Evolutionary conservation across 2,797 vertebrate species (phyloP), one percentile per base, ranked within the genome.

Genomic region (Sebastes steindachneri): DNA sequence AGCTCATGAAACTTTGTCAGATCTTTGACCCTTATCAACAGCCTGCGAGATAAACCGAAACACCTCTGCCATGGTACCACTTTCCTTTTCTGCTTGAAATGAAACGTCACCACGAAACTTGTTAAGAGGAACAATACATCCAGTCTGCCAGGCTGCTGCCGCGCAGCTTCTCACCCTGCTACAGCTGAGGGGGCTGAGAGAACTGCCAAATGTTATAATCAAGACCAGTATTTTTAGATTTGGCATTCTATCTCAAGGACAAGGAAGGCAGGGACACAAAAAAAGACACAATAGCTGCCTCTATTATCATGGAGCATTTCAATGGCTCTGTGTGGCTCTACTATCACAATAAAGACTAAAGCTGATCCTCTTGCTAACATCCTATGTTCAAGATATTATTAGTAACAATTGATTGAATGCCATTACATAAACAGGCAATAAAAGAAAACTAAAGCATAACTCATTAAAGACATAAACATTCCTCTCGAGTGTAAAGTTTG

Each of bases 151-250:
- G 74, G 21, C 17, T 45, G 70, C 37, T 4, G 37, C 37, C 37
- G 5, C 33, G 4, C 73, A 29, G 77, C 54, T 48, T 78, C 68
- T 80, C 72, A 25, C 28, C 48, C 35, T 3, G 51, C 51, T 70
- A 69, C 77, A 80, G 86, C 57, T 37, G 35, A 85, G 69, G 53
- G 63, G 48, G 59, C 28, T 41, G 58, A 68, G 41, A 73, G 72
- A 83, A 55, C 59, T 88, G 90, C 60, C 82, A 86, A 91, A 86
- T 86, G 79, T 85, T 89, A 85, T 65, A 86, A 90, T 85, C 82
- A 80, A 85, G 78, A 83, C 66, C 70, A 83, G 82, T 91, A 91
- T 91, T 92, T 93, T 89, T 90, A 93, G 89, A 88, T 87, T 31
- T 84, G 68, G 75, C 78, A 84, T 81, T 75, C 69, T 59, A 55